Percentiles rank a stretch among this genome's conserved stretches.
phyloP scores from a whole-genome alignment of 2,797 vertebrate genomes.

The Lagorchestes hirsutus region DNA sequence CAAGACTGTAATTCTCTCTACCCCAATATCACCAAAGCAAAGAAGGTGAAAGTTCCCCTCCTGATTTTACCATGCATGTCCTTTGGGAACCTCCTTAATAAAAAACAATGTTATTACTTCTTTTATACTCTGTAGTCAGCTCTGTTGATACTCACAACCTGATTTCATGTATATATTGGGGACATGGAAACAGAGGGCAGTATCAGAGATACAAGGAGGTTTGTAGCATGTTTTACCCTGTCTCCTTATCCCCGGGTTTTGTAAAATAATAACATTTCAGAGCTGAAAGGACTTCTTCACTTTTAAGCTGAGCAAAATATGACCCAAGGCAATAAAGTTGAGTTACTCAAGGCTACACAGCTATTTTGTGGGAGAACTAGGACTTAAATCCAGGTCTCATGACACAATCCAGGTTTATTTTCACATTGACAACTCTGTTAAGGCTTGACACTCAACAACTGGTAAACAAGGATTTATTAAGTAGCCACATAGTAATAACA shows the following conservation, averaged over 20 bases:
- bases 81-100: background rate
- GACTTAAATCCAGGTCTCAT: background rate
- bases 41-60: background rate
- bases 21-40: background rate
- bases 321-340: background rate
- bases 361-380: background rate
- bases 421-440: background rate
- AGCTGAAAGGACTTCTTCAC: background rate
- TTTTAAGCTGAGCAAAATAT: background rate
- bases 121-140: background rate
- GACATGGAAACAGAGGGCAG: background rate
- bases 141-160: background rate
- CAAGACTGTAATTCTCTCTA: background rate
- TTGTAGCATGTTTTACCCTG: background rate
- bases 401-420: background rate
- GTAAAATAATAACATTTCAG: background rate
- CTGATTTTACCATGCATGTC: background rate
- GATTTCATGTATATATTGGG: background rate
- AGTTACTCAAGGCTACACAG: background rate
- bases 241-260: background rate
- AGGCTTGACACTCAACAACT: background rate
- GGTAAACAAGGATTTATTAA: background rate
- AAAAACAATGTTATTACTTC: background rate
- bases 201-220: background rate
- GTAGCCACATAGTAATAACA: background rate